These are phyloP conservation scores for Actenoides hombroni DNA, from an alignment of 2,113 vertebrate species.

Conservation along the genomic window DNA sequence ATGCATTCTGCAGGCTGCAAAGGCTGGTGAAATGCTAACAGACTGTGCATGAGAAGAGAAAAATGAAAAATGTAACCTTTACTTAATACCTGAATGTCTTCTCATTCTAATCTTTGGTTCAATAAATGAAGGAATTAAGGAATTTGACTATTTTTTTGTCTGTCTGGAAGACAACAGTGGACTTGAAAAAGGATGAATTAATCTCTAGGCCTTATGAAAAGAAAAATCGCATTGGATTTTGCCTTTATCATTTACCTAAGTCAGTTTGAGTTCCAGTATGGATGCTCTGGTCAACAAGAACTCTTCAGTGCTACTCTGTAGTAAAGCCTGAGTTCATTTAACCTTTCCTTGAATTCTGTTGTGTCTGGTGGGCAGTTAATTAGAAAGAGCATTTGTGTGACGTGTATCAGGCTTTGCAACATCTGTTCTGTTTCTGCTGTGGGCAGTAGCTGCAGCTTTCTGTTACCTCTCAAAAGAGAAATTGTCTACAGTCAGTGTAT, in stretches of 20 bases:
- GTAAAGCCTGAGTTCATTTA: background rate
- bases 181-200: background rate
- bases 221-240: background rate
- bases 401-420: background rate
- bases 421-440: rapidly evolving
- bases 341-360: background rate
- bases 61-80: background rate
- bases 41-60: background rate
- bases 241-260: background rate
- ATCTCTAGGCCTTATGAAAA: background rate
- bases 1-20: background rate
- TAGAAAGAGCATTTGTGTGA: background rate
- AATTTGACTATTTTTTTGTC: background rate
- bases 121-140: background rate
- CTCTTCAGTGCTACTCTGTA: background rate
- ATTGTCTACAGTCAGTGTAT: rapidly evolving
- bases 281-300: background rate
- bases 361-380: background rate
- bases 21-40: background rate
- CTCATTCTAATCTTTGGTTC: background rate
- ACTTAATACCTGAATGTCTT: background rate
- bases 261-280: background rate
- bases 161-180: background rate
- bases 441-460: background rate
- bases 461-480: background rate